A percentile compares a stretch with the other conserved stretches of the same genome.
Evolutionary conservation across 2,797 vertebrate genomes (phyloP).

Genomic region (Pachyuromys duprasi): DNA sequence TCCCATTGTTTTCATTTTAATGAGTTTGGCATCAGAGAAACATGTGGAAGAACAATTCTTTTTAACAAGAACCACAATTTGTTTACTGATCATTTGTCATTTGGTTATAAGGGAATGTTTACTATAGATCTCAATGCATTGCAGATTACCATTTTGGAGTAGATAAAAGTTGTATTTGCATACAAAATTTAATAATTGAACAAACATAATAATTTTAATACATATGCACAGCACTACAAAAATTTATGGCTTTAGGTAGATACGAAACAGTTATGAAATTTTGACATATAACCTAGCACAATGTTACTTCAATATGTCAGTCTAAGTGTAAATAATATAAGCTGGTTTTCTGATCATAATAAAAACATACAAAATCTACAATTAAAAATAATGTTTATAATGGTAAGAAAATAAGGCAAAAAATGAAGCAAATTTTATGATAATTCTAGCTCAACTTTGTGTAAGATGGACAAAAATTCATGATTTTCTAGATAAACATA

Average conservation of each 20-base stretch:
- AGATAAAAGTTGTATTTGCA: background rate
- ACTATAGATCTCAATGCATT: background rate
- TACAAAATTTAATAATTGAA: background rate
- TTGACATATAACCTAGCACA: background rate
- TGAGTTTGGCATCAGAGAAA: background rate
- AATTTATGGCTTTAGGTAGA: background rate
- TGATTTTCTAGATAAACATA: background rate
- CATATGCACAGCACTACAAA: background rate
- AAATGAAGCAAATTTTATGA: background rate
- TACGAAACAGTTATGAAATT: background rate
- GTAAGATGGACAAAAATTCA: background rate
- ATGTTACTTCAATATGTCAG: background rate
- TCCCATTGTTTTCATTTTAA: conserved; percentile 4
- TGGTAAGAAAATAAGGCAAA: background rate
- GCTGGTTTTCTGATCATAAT: background rate
- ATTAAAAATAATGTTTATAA: background rate
- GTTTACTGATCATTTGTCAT: background rate
- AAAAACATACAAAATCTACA: background rate
- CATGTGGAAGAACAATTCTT: background rate
- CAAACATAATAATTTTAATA: background rate
- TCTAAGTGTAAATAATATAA: background rate
- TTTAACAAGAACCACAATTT: background rate
- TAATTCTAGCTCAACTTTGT: background rate
- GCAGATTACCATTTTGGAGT: background rate
- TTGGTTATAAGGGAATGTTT: background rate